Evolutionary conservation across 2,888 invertebrate genomes (phyloP).

Genomic region (Seira musarum): DNA sequence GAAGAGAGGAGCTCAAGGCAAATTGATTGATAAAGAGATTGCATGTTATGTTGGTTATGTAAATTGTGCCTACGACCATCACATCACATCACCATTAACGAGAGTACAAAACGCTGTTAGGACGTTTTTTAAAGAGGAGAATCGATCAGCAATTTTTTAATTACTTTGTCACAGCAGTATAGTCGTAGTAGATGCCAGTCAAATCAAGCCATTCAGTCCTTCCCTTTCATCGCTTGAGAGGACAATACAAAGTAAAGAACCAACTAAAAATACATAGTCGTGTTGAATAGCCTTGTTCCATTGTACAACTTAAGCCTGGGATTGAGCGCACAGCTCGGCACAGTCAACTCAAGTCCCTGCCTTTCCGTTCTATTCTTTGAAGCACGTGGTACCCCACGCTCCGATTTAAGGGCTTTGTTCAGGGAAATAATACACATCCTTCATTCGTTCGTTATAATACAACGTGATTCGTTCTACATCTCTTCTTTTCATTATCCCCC

Average conservation of each 20-base stretch:
- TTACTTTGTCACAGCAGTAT: background rate
- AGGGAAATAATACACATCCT: too few relatives aligned
- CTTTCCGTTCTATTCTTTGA: background rate
- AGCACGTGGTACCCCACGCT: background rate
- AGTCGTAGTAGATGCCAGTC: too few relatives aligned
- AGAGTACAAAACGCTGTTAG: too few relatives aligned
- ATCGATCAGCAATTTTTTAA: background rate
- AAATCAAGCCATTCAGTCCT: too few relatives aligned
- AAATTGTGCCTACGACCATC: too few relatives aligned
- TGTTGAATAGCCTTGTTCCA: background rate
- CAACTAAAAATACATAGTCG: background rate
- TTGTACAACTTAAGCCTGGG: background rate
- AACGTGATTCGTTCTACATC: too few relatives aligned
- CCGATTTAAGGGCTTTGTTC: too few relatives aligned
- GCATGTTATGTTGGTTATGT: background rate
- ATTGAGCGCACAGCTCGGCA: background rate
- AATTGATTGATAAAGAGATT: conserved; percentile 25
- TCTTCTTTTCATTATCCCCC: too few relatives aligned
- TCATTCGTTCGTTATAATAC: too few relatives aligned
- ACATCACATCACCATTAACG: too few relatives aligned
- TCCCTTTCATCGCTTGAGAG: background rate
- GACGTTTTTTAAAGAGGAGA: background rate
- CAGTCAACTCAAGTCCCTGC: too few relatives aligned
- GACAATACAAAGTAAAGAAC: background rate
- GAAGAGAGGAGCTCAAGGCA: conserved; percentile 36